Evolutionary conservation across 2,113 vertebrate genomes (phyloP), one percentile per base, ranked within the genome.

Genomic region (Rhea pennata): DNA sequence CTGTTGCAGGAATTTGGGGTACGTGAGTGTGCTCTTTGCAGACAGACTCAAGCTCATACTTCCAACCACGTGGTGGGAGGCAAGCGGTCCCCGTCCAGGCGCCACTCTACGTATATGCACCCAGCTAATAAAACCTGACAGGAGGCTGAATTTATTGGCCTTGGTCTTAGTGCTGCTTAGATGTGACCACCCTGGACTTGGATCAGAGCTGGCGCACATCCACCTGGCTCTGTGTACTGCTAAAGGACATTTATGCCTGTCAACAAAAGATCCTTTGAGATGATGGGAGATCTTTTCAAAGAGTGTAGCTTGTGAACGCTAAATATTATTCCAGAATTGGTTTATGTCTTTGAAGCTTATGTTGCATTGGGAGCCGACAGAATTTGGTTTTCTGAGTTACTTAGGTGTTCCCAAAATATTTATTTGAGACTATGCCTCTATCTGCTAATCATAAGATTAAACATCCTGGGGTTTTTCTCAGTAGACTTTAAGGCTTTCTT

Each of bases 141-240:
- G 75, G 80, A 76, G 72, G 31, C 61, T 89, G 94, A 91, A 56
- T 42, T 88, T 48, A 70, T 84, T 87, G 87, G 93, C 92, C 88
- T 66, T 3, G 12, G 69, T 33, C 51, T 59, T 53, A 2, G 6
- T 5, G 5, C 79, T 73, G 48, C 94, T 72, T 40, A 77, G 88
- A 84, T 74, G 83, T 84, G 88, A 61, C 69, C 80, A 51, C 26
- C 31, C 70, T 24, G 24, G 10, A 2, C 87, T 92, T 84, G 66
- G 56, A 81, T 88, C 88, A 91, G 89, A 89, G 77, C 87, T 88
- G 73, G 12, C 75, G 73, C 56, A 15, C 2, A 0, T 88, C 42
- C 73, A 67, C 65, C 65, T 76, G 54, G 86, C 80, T 67, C 88
- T 92, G 79, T 83, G 92, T 7, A 4, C 87, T 89, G 84, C 7